A percentile compares a stretch with the other conserved stretches of the same genome.
Evolutionary conservation across 2,888 invertebrate genomes (phyloP).

Genomic region (Ommatoiulus sabulosus): DNA sequence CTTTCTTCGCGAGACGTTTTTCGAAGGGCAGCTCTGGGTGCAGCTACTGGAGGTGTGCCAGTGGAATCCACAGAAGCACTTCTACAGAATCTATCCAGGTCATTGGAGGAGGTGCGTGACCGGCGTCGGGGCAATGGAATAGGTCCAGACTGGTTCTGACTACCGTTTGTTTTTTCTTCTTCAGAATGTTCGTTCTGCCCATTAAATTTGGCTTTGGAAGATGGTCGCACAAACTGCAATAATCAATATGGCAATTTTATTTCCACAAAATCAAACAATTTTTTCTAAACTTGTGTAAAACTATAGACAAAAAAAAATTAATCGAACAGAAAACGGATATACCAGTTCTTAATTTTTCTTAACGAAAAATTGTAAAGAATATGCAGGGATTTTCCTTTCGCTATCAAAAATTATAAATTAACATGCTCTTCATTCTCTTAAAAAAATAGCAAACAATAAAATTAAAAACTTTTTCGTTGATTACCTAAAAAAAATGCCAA

Average conservation of each 20-base stretch:
- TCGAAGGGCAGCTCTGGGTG: slow-evolving; percentile 38
- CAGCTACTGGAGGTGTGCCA: slow-evolving; percentile 42
- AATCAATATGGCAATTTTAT: not conserved
- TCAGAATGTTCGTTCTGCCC: slow-evolving; percentile 16
- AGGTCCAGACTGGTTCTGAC: slow-evolving; percentile 39
- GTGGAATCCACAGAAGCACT: slow-evolving; percentile 56
- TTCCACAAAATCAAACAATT: no score
- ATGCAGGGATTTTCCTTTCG: no score
- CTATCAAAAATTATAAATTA: no score
- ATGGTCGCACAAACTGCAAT: not conserved
- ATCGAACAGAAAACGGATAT: no score
- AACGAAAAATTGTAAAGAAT: no score
- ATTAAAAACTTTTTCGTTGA: no score
- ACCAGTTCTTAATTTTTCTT: no score
- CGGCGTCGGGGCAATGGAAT: slow-evolving; percentile 53
- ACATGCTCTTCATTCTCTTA: no score
- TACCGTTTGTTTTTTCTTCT: not conserved
- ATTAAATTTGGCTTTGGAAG: slow-evolving; percentile 12
- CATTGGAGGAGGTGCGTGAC: slow-evolving; percentile 37
- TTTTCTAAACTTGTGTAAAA: no score
- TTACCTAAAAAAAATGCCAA: no score
- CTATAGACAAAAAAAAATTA: no score
- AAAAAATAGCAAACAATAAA: no score
- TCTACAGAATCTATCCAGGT: slow-evolving; percentile 55
- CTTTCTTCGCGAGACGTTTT: slow-evolving; percentile 50